A percentile compares a stretch with the other conserved stretches of the same genome.
Evolutionary conservation across 2,888 invertebrate genomes (phyloP).

Genomic region (Trichopoda pennipes): DNA sequence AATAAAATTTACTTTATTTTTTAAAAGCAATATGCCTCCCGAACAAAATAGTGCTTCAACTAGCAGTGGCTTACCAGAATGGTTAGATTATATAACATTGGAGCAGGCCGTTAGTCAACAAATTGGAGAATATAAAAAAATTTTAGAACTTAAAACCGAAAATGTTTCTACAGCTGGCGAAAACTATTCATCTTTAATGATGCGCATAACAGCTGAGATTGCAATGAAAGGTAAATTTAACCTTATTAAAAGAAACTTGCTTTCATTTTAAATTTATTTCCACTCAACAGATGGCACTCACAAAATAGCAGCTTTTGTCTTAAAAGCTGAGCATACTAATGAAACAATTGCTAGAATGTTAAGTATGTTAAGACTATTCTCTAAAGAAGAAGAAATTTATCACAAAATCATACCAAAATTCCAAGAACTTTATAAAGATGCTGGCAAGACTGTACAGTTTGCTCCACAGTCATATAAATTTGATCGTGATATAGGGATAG

Average conservation of each 20-base stretch:
- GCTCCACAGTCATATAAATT: slow-evolving; percentile 75
- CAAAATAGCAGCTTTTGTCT: slow-evolving; percentile 73
- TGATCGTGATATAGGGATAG: slow-evolving; percentile 73
- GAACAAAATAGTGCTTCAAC: slow-evolving; percentile 9
- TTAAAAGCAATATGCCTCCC: slow-evolving; percentile 35
- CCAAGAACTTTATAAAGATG: slow-evolving; percentile 74
- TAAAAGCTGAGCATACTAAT: slow-evolving; percentile 74
- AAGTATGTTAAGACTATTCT: slow-evolving; percentile 73
- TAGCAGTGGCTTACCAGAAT: slow-evolving; percentile 67
- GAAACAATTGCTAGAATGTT: slow-evolving; percentile 73
- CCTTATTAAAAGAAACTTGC: too few relatives aligned
- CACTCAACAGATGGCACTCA: slow-evolving; percentile 70
- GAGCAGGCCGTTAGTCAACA: slow-evolving; percentile 72
- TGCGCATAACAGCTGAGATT: slow-evolving; percentile 74
- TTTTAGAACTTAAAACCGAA: slow-evolving; percentile 69
- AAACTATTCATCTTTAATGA: slow-evolving; percentile 75
- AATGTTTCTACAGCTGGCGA: slow-evolving; percentile 71
- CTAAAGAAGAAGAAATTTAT: slow-evolving; percentile 78
- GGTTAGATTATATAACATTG: slow-evolving; percentile 74
- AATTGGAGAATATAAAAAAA: slow-evolving; percentile 73
- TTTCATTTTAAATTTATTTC: neutral
- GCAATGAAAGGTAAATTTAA: slow-evolving; percentile 73
- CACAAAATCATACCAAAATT: slow-evolving; percentile 76
- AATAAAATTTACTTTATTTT: too few relatives aligned
- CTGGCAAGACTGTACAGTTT: slow-evolving; percentile 74